Conservation (phyloP, 37 sponge, comb jelly and placozoan species). For the Eunapius fragilis region DNA sequence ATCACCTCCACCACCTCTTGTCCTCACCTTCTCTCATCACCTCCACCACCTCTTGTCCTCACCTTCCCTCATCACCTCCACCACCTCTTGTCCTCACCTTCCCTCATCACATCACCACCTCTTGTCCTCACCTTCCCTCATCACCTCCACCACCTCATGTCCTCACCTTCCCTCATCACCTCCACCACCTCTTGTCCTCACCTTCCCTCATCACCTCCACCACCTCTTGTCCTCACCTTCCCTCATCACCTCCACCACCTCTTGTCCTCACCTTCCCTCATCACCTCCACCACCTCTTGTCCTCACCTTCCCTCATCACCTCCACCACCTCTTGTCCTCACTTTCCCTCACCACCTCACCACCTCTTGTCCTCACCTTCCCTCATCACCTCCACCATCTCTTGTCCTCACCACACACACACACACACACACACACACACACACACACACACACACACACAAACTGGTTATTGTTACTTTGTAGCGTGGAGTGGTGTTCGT, state of each 20-base stretch:
- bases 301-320: too few species aligned
- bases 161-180: not conserved
- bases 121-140: not conserved
- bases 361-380: too few species aligned
- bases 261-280: not conserved
- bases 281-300: too few species aligned
- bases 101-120: not conserved
- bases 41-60: not conserved
- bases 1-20: not conserved
- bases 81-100: not conserved
- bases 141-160: not conserved
- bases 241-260: not conserved
- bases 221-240: not conserved
- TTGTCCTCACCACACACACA: too few species aligned
- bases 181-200: not conserved
- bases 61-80: not conserved
- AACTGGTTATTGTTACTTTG: not conserved
- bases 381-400: too few species aligned
- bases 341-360: too few species aligned
- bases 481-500: constrained; percentile 76
- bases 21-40: not conserved
- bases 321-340: too few species aligned
- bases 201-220: too few species aligned
- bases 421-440: too few species aligned
- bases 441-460: too few species aligned